These are phyloP conservation scores for Melitaea cinxia DNA, from an alignment of 1,140 invertebrate species.

Conservation along the genomic window DNA sequence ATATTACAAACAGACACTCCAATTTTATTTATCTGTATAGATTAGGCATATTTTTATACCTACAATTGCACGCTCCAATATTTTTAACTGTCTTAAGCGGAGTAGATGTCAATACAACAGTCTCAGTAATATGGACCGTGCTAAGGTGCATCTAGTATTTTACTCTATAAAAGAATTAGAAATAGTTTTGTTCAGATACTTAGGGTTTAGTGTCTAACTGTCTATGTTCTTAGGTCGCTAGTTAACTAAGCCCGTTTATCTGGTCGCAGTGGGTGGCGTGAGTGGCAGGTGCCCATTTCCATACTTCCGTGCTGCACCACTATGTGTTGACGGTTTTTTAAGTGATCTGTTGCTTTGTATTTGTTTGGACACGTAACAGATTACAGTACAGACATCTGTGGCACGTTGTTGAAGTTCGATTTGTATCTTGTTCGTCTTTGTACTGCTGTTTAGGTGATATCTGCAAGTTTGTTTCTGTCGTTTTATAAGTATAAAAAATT, in stretches of 20 bases:
- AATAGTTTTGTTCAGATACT: too few species aligned
- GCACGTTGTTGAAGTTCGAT: not conserved
- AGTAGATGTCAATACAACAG: too few species aligned
- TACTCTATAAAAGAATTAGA: too few species aligned
- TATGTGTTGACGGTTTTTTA: constrained; percentile 37
- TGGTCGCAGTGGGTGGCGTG: constrained; percentile 61
- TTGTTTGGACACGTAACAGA: constrained; percentile 2
- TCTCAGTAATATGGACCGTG: too few species aligned
- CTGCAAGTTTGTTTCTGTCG: too few species aligned
- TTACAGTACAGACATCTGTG: not conserved
- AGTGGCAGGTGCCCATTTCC: constrained; percentile 68
- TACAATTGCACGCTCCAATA: too few species aligned
- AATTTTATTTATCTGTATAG: too few species aligned
- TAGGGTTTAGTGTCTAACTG: not conserved
- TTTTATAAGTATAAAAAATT: too few species aligned
- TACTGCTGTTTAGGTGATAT: not conserved
- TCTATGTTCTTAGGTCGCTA: constrained; percentile 28
- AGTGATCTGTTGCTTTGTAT: constrained; percentile 6
- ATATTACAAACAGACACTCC: too few species aligned
- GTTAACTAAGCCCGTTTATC: constrained; percentile 55
- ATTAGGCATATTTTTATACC: too few species aligned
- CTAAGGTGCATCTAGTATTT: too few species aligned
- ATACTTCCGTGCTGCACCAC: constrained; percentile 58
- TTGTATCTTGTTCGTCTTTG: not conserved
- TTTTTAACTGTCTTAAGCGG: too few species aligned